phyloP scores from a whole-genome alignment of 2,888 invertebrate species.

The Pimpla rufipes region DNA sequence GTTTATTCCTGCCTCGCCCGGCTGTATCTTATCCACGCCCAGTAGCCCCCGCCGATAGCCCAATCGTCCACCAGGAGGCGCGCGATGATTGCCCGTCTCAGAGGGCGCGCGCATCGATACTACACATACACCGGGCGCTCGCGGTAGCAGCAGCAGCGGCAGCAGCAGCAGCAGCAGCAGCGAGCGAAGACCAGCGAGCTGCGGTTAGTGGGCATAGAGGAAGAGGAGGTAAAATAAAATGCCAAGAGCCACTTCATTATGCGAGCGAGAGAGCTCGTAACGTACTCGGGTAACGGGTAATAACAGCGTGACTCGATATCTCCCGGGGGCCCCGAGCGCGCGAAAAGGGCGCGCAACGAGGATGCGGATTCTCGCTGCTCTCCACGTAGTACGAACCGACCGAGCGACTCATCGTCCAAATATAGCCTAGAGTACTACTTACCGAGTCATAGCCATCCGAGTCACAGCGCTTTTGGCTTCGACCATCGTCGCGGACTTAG shows the following conservation, averaged over 20 bases:
- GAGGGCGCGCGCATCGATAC: slow-evolving; percentile 25
- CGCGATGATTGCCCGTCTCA: slow-evolving; percentile 81
- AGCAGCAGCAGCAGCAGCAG: slow-evolving; percentile 48
- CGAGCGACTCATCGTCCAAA: slow-evolving; percentile 24
- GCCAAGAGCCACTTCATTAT: slow-evolving; percentile 80
- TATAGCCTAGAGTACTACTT: slow-evolving; percentile 9
- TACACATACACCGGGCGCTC: too few species aligned
- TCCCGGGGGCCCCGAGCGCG: slow-evolving; percentile 40
- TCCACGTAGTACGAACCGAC: too few species aligned
- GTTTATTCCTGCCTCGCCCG: slow-evolving; percentile 70
- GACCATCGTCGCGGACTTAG: slow-evolving; percentile 16
- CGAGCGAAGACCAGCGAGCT: neutral
- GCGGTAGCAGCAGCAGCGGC: slow-evolving; percentile 51
- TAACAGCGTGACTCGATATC: slow-evolving; percentile 72
- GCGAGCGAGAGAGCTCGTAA: slow-evolving; percentile 72
- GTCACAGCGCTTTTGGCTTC: slow-evolving; percentile 11
- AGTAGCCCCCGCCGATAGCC: slow-evolving; percentile 79
- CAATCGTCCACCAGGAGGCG: slow-evolving; percentile 77
- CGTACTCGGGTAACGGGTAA: slow-evolving; percentile 78
- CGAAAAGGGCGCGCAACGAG: slow-evolving; percentile 53
- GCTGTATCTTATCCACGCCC: slow-evolving; percentile 82
- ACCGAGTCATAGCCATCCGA: neutral
- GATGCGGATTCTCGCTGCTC: slow-evolving; percentile 21
- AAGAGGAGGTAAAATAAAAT: slow-evolving; percentile 76
- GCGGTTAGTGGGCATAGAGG: slow-evolving; percentile 67